These are phyloP conservation scores for Euura lappo DNA, from an alignment of 1,140 invertebrate species.

Conservation along the genomic window DNA sequence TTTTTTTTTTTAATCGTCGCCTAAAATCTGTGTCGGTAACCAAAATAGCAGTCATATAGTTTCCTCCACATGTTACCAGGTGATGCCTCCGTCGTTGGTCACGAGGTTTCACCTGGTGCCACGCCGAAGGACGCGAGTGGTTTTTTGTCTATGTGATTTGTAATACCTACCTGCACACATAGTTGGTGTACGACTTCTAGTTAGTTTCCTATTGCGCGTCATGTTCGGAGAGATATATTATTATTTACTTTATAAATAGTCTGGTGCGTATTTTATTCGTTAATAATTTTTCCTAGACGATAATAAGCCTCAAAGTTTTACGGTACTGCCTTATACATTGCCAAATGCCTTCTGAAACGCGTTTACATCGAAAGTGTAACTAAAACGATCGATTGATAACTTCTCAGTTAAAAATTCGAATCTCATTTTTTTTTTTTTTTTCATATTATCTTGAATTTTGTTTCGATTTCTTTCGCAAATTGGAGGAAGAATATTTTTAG, in stretches of 20 bases:
- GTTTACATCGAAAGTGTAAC: no score
- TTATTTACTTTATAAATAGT: constrained; percentile 2
- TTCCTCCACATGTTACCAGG: constrained; percentile 1
- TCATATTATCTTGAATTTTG: no score
- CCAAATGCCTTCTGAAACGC: no score
- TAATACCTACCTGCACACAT: background rate
- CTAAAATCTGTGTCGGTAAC: no score
- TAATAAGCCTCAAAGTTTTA: no score
- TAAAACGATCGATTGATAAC: no score
- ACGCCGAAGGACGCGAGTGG: background rate
- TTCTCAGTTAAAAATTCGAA: no score
- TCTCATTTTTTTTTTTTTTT: no score
- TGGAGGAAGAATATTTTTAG: no score
- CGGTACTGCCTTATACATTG: no score
- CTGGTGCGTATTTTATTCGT: background rate
- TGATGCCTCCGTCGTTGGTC: background rate
- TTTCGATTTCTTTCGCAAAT: no score
- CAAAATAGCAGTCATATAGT: background rate
- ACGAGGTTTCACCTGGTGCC: background rate
- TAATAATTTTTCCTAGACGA: background rate
- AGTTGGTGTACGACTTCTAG: background rate
- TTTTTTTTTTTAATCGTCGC: no score
- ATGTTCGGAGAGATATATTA: background rate
- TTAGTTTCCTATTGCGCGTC: background rate
- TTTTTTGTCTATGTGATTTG: background rate